Conservation (phyloP, 2,797 vertebrate species). For the Cossypha polioptera region DNA sequence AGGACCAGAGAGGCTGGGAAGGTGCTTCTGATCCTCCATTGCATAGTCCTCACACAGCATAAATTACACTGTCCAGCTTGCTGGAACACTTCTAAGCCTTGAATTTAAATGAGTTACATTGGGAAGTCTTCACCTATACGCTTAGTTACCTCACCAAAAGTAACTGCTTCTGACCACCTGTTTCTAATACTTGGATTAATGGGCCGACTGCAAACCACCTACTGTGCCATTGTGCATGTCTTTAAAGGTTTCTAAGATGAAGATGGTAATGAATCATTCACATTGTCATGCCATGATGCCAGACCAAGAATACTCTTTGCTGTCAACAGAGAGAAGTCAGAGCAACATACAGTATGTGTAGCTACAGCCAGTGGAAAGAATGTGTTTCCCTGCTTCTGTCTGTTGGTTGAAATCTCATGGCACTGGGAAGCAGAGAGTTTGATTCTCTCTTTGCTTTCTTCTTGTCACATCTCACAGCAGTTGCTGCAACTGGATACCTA, state of each 20-base stretch:
- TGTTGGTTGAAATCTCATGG: neutral
- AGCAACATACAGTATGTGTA: neutral
- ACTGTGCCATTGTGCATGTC: neutral
- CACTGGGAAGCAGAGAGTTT: neutral
- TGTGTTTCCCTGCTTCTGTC: neutral
- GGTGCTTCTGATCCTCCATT: conserved; percentile 38
- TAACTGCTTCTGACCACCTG: neutral
- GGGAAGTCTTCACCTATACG: neutral
- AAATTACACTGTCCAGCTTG: neutral
- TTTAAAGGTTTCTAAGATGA: neutral
- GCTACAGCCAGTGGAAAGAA: neutral
- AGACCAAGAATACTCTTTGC: neutral
- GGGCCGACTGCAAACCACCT: neutral
- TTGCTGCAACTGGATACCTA: neutral
- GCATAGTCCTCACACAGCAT: conserved; percentile 46
- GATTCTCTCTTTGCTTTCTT: neutral
- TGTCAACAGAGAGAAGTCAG: neutral
- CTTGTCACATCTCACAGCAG: neutral
- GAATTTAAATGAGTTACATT: neutral
- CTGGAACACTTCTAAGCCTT: neutral
- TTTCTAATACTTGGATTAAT: neutral
- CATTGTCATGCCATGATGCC: neutral
- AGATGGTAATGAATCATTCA: neutral
- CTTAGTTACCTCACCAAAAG: neutral
- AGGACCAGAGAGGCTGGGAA: conserved; percentile 29